These are phyloP conservation scores for Rhinoraja longicauda DNA, from an alignment of 2,797 vertebrate genomes.

Conservation along the genomic window DNA sequence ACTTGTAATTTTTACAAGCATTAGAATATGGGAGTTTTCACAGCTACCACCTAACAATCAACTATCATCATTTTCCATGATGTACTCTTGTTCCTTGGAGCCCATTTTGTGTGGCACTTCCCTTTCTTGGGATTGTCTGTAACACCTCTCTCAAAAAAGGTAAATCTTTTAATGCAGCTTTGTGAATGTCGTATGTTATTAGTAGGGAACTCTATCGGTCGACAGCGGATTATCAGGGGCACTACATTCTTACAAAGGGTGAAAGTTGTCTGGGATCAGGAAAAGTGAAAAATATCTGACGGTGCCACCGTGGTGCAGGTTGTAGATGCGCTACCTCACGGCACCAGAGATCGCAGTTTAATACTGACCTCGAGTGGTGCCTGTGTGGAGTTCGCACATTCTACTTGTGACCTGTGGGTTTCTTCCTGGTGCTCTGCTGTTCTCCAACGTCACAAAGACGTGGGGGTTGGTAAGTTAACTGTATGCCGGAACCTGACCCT, in stretches of 20 bases:
- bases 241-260: background rate
- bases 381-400: too few species aligned
- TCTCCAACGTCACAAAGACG: too few species aligned
- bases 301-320: too few species aligned
- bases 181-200: background rate
- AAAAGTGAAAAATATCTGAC: background rate
- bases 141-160: background rate
- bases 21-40: background rate
- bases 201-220: background rate
- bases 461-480: too few species aligned
- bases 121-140: background rate
- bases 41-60: background rate
- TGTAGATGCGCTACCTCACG: too few species aligned
- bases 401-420: too few species aligned
- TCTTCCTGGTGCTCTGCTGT: too few species aligned
- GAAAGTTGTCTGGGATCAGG: background rate
- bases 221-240: background rate
- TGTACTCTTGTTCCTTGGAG: background rate
- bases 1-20: background rate
- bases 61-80: background rate
- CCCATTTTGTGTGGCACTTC: background rate
- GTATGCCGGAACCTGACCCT: too few species aligned
- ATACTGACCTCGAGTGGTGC: too few species aligned
- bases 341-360: too few species aligned
- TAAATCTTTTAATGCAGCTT: background rate